Evolutionary conservation across 2,888 invertebrate species (phyloP), one percentile per base, ranked within the genome.

Genomic region (Rhingia rostrata): DNA sequence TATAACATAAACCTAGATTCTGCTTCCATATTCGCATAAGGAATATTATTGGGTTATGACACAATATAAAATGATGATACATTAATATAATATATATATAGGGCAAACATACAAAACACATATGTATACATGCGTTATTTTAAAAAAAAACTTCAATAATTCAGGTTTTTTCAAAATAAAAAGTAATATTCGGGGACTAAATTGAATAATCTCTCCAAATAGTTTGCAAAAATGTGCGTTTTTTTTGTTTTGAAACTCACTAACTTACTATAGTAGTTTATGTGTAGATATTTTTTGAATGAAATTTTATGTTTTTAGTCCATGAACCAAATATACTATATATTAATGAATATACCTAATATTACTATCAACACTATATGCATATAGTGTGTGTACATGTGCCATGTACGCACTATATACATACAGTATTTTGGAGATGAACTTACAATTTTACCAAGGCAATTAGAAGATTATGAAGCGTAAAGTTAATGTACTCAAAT

Each of bases 261-360:
- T 54, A 74, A 33, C n/a, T 51, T 75, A 37, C 60, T 35, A 58
- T 30, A 41, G 33, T 53, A 33, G 12, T 53, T 53, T 56, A 37
- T 39, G 41, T 35, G 51, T 67, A 69, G 35, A 32, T 39, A 69
- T 43, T 58, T 66, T 60, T 66, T 72, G n/a, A 66, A 66, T 61
- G 30, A 33, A 72, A 69, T 43, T 43, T 77, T 58, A 22, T 64
- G 45, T 83, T 53, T 78, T 74, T 83, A 83, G 83, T 83, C 78
- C 83, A 78, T 69, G 83, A 83, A 83, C 83, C 83, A 83, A 83
- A 83, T 83, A 83, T 83, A 83, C 78, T 83, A 69, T 12, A 51
- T 32, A 66, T 54, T 45, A 33, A 41, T 70, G 32, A 51, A 58
- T 54, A 63, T 81, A 70, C 33, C 63, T 60, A 64, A 63, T 51